These are phyloP conservation scores for Tetrax tetrax DNA, from an alignment of 2,113 vertebrate genomes.

Conservation along the genomic window DNA sequence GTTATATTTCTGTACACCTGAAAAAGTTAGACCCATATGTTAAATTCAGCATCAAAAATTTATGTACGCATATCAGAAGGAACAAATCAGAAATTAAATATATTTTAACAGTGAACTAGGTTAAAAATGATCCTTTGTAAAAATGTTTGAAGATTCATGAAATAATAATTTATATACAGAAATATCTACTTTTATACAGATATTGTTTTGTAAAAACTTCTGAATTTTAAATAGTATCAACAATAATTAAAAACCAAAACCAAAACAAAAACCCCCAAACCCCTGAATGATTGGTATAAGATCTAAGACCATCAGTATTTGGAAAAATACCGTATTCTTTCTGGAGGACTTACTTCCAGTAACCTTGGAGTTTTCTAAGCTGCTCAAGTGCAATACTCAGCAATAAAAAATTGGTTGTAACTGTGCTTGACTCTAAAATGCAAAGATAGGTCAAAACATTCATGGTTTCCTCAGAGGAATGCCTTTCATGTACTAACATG, in stretches of 20 bases:
- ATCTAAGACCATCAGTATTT: background rate
- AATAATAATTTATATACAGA: background rate
- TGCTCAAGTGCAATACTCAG: background rate
- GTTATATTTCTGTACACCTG: background rate
- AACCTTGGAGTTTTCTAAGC: background rate
- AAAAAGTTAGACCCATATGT: background rate
- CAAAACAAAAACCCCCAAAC: background rate
- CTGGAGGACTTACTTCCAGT: background rate
- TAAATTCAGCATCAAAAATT: background rate
- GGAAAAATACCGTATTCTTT: background rate
- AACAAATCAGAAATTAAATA: background rate
- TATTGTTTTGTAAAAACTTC: background rate
- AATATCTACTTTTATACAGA: background rate
- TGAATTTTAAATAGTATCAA: background rate
- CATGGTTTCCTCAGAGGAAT: background rate
- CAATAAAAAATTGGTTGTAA: background rate
- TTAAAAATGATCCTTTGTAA: background rate
- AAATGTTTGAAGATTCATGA: background rate
- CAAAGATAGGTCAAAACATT: background rate
- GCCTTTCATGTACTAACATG: background rate
- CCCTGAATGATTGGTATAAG: background rate
- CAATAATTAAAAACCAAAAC: background rate
- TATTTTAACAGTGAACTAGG: background rate
- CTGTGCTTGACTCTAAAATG: background rate
- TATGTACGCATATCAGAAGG: background rate